Percentiles rank a stretch among this genome's conserved stretches.
Evolutionary conservation across 2,797 vertebrate species (phyloP).

Genomic region (Galago senegalensis): DNA sequence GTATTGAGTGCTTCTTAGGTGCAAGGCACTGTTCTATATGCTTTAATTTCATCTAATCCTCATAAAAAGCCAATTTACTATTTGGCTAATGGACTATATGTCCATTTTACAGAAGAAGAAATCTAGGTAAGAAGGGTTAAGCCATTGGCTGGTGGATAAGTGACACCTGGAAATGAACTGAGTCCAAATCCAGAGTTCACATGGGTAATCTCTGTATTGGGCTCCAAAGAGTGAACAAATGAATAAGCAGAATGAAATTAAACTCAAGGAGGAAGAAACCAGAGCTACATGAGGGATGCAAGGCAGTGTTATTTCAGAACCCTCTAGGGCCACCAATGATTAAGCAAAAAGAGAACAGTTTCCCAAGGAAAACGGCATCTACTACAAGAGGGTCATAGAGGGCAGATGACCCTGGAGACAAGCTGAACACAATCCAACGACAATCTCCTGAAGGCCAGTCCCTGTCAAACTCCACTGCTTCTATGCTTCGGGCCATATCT

Average conservation of each 20-base stretch:
- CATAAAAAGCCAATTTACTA: background rate
- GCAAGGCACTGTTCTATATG: background rate
- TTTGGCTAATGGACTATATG: background rate
- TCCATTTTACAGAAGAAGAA: conserved; percentile 58
- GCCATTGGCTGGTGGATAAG: background rate
- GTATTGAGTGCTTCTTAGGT: conserved; percentile 29
- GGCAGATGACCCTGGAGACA: conserved; percentile 53
- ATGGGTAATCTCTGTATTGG: background rate
- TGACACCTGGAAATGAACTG: background rate
- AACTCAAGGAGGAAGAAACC: conserved; percentile 38
- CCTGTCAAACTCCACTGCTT: background rate
- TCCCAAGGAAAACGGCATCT: conserved; percentile 52
- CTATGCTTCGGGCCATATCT: background rate
- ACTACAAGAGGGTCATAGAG: background rate
- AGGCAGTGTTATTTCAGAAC: conserved; percentile 36
- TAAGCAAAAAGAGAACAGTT: conserved; percentile 60
- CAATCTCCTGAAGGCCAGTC: background rate
- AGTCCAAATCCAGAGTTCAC: background rate
- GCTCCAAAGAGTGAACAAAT: background rate
- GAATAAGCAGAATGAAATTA: conserved; percentile 49
- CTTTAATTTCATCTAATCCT: conserved; percentile 21
- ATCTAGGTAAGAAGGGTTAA: background rate
- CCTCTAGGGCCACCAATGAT: background rate
- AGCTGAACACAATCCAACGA: background rate
- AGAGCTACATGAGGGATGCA: background rate